Conservation (phyloP, 2,888 invertebrate genomes). For the Cryptocephalus moraei region DNA sequence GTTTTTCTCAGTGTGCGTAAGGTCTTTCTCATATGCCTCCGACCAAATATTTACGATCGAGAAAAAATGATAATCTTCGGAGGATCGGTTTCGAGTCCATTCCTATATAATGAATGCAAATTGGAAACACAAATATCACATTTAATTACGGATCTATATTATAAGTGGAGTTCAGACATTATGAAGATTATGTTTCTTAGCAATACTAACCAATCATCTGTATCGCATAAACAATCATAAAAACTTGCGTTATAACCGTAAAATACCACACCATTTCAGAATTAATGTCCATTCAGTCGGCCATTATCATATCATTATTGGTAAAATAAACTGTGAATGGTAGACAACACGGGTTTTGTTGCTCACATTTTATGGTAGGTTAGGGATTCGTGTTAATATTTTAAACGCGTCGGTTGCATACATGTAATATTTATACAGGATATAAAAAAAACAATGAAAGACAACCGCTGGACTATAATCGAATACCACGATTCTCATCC, state of each 20-base stretch:
- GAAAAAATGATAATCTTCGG: too few species aligned
- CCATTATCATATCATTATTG: slow-evolving; percentile 34
- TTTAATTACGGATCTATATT: slow-evolving; percentile 29
- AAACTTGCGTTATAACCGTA: slow-evolving; percentile 37
- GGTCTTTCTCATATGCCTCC: too few species aligned
- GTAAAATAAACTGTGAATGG: slow-evolving; percentile 17
- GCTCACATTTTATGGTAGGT: too few species aligned
- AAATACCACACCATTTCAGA: slow-evolving; percentile 38
- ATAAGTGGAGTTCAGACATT: slow-evolving; percentile 16
- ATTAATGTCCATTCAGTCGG: slow-evolving; percentile 33
- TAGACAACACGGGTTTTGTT: slow-evolving; percentile 1
- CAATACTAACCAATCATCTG: slow-evolving; percentile 40
- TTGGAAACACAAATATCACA: slow-evolving; percentile 32
- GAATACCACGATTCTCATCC: too few species aligned
- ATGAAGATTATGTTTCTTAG: slow-evolving; percentile 23
- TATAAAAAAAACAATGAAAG: too few species aligned
- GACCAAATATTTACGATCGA: too few species aligned
- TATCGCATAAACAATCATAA: slow-evolving; percentile 41
- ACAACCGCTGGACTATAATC: too few species aligned
- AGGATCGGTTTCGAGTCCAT: background rate
- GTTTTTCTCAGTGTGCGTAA: too few species aligned
- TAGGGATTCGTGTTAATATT: too few species aligned
- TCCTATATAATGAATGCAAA: slow-evolving; percentile 27
- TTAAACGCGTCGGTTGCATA: too few species aligned
- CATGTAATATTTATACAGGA: too few species aligned